Percentiles rank a stretch among this genome's conserved stretches.
phyloP scores from a whole-genome alignment of 2,797 vertebrate species.

The Falco cherrug region DNA sequence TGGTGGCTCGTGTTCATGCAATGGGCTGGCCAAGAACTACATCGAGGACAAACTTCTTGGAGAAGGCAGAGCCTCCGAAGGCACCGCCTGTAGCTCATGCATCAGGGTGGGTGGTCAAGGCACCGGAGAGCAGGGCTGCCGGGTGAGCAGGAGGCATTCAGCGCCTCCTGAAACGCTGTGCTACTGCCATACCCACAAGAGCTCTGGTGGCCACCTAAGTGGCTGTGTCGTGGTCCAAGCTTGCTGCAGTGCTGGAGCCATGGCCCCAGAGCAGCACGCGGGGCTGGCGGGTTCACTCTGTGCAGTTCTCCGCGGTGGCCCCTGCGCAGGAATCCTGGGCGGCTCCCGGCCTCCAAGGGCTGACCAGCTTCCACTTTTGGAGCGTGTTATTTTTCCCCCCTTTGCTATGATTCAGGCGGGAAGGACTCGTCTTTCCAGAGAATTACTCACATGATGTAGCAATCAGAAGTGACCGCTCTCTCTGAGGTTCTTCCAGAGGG shows the following conservation, averaged over 20 bases:
- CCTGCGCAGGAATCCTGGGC: not conserved
- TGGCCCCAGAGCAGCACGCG: not conserved
- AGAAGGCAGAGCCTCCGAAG: not conserved
- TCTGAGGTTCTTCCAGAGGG: slow-evolving; percentile 62
- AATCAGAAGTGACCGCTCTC: slow-evolving; percentile 64
- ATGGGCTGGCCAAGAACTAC: not conserved
- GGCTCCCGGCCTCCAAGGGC: not conserved
- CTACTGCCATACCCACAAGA: not conserved
- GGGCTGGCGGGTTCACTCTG: not conserved
- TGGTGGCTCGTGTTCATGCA: not conserved
- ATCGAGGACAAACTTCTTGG: not conserved
- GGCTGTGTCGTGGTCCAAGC: not conserved
- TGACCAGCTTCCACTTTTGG: slow-evolving; percentile 16
- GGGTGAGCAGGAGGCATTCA: not conserved
- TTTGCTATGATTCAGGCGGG: slow-evolving; percentile 55
- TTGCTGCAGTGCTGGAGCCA: not conserved
- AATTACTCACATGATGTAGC: slow-evolving; percentile 64
- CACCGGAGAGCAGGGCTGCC: not conserved
- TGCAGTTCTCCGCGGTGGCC: not conserved
- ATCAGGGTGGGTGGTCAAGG: too few species aligned
- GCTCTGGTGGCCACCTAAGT: not conserved
- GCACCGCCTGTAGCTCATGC: not conserved
- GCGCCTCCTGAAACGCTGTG: too few species aligned
- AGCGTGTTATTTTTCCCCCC: slow-evolving; percentile 48
- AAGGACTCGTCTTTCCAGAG: slow-evolving; percentile 54